Base-by-base conservation (phyloP, 2,113 vertebrate genomes). In the Prochilodus magdalenae region DNA sequence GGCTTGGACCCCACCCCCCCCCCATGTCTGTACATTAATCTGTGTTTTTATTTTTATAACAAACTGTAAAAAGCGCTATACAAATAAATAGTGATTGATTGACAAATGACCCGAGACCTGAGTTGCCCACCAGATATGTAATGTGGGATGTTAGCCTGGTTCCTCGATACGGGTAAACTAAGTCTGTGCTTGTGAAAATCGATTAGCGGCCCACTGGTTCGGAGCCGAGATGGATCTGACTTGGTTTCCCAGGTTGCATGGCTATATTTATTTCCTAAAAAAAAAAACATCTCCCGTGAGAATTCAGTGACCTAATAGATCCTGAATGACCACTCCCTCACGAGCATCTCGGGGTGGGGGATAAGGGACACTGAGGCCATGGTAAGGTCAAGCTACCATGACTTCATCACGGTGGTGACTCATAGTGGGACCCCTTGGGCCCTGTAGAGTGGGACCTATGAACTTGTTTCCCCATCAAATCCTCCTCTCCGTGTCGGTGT, bases 381-480 rank as follows among this genome's bases (percentile, higher is more conserved):
- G 59, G 1, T 71, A 4, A 67, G 85, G 75, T 82, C 75, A 60
- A 22, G 57, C 75, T 72, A n/a, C 70, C 49, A 65, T 86, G 85
- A 86, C 82, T 82, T 86, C 85, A 84, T 72, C 57, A 4, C 33
- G n/a, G 33, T 36, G 36, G 76, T 84, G 82, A 86, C 55, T 86
- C 85, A 84, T 57, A 71, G 70, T 72, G 22, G 18, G 57, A 72
- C 79, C 63, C 59, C 82, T 84, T 11, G 55, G 65, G 59, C 70
- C 63, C 71, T 33, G 44, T 60, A 57, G 44, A 47, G 18, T 51
- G 60, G 67, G 62, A 67, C 70, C 75, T 74, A 55, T 44, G 44
- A 73, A 62, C 51, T 30, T 30, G 29, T 66, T 40, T 67, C 77
- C 47, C 22, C 59, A 18, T 51, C 5, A 49, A 29, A 24, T 29